phyloP scores from a whole-genome alignment of 1,140 invertebrate species.

The Drosophila navojoa region DNA sequence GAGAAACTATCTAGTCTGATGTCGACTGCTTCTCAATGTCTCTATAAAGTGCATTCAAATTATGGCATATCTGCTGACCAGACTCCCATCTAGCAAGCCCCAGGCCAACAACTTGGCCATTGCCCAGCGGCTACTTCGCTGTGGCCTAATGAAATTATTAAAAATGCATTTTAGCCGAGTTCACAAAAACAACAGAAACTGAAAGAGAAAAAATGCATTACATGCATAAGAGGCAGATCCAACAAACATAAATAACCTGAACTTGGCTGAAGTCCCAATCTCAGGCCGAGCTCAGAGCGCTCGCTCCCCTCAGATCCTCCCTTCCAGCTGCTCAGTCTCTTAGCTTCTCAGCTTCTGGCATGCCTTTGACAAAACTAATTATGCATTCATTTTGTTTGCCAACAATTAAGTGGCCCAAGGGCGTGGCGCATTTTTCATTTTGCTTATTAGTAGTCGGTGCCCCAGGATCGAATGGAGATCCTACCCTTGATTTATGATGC shows the following conservation, averaged over 20 bases:
- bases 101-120: neutral
- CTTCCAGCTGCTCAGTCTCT: constrained; percentile 1
- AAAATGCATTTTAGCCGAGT: constrained; percentile 70
- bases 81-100: neutral
- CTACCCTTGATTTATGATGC: constrained; percentile 60
- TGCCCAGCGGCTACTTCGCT: constrained; percentile 36
- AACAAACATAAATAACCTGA: constrained; percentile 67
- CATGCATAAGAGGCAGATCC: constrained; percentile 50
- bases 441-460: constrained; percentile 71
- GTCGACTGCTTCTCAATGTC: constrained; percentile 40
- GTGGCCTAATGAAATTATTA: constrained; percentile 79
- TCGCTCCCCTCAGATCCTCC: neutral
- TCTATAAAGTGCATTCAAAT: constrained; percentile 80
- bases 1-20: constrained; percentile 67
- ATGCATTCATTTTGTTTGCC: constrained; percentile 82
- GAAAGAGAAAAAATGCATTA: constrained; percentile 40
- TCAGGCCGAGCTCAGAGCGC: neutral
- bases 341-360: constrained; percentile 1
- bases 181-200: constrained; percentile 13
- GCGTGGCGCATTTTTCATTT: constrained; percentile 79
- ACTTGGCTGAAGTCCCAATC: constrained; percentile 4
- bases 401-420: constrained; percentile 75
- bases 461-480: constrained; percentile 34
- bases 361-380: constrained; percentile 71
- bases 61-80: constrained; percentile 73